Base-by-base conservation (phyloP, 1,140 invertebrate species). In the Potamilus streckersoni region DNA sequence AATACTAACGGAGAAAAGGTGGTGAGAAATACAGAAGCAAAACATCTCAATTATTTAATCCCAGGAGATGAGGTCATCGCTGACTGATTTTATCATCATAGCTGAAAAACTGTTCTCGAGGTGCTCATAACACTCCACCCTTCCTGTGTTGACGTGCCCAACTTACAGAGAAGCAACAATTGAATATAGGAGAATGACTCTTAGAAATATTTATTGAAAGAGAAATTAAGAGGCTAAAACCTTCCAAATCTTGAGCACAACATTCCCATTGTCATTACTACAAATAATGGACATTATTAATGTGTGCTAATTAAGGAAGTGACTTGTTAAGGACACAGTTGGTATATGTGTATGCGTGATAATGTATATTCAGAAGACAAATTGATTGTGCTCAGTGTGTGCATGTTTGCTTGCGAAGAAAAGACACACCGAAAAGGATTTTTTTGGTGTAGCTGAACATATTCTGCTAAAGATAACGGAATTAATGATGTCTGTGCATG, bases 1-100 rank as follows among this genome's bases (percentile, higher is more conserved):
- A 80, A 72, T 71, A 71, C 15, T 87, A 77, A 67, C 79, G 81
- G 60, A 85, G 85, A 19, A 76, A 83, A 31, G 69, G 80, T 3
- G 79, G 74, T 79, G 85, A 86, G 68, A 78, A 80, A 60, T 80
- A 73, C 68, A 82, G 88, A 23, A 83, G 83, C 2, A 74, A 82
- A 74, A 65, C 84, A 31, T 81, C 71, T 87, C 14, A 63, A 84
- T 68, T 68, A 67, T n/a, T 58, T 86, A 58, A 15, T 69, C 20
- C 80, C 82, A 68, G 82, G 76, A 56, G 82, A 85, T 75, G 58
- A 70, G 27, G 64, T 83, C 15, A 66, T 83, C 66, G 82, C 80
- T 14, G 80, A 81, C 70, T 19, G 85, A 83, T 17, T 85, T 85
- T 73, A 73, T 74, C n/a, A 82, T 85, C n/a, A 49, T 62, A 27